phyloP scores from a whole-genome alignment of 2,888 invertebrate species.

The Myathropa florea region DNA sequence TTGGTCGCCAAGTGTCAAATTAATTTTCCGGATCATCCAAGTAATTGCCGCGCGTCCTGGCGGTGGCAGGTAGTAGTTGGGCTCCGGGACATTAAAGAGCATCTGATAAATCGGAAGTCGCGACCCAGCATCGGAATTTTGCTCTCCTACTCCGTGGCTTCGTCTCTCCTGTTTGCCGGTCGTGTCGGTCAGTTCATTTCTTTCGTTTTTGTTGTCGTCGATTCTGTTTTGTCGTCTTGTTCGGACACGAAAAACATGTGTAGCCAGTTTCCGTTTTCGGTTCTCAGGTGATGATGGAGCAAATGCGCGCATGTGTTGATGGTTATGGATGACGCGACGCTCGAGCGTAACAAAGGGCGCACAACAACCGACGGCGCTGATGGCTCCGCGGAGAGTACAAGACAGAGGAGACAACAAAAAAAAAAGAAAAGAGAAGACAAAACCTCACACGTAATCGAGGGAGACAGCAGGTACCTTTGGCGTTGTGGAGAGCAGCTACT shows the following conservation, averaged over 20 bases:
- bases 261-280: constrained; percentile 58
- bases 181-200: not conserved
- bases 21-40: constrained; percentile 50
- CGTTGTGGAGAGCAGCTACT: constrained; percentile 17
- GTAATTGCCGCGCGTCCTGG: constrained; percentile 36
- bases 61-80: constrained; percentile 31
- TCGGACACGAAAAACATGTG: constrained; percentile 46
- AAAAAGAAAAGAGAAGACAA: not conserved
- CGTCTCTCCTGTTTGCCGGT: not conserved
- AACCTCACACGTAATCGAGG: not conserved
- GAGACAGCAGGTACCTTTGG: constrained; percentile 2
- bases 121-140: constrained; percentile 31
- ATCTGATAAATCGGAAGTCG: constrained; percentile 63
- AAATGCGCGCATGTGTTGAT: constrained; percentile 53
- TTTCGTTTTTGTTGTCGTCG: not conserved
- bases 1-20: constrained; percentile 50
- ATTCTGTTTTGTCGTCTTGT: constrained; percentile 37
- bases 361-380: constrained; percentile 7
- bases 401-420: not conserved
- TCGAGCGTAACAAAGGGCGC: constrained; percentile 24
- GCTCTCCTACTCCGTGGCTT: not conserved
- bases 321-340: constrained; percentile 49
- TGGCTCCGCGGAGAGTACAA: constrained; percentile 7
- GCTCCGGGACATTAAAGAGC: constrained; percentile 46
- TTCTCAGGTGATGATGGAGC: constrained; percentile 33